Percentiles rank a stretch among this genome's conserved stretches.
Evolutionary conservation across 1,140 invertebrate species (phyloP).

Genomic region (Mizuhopecten yessoensis): DNA sequence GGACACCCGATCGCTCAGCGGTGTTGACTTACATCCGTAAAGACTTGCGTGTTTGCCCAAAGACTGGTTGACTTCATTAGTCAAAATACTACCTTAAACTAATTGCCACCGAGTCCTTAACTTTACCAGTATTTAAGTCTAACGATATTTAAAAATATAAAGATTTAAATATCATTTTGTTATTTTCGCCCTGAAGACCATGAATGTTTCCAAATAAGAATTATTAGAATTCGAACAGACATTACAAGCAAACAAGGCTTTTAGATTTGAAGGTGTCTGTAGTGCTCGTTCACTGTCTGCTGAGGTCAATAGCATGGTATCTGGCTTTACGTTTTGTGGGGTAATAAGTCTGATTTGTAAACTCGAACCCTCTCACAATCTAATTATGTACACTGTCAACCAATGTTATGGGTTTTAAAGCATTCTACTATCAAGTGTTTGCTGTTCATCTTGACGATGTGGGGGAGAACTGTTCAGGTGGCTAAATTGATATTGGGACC

Average conservation of each 20-base stretch:
- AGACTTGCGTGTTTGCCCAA: background rate
- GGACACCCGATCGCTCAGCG: background rate
- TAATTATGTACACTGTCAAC: conserved; percentile 18
- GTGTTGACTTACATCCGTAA: background rate
- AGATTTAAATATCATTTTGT: no score
- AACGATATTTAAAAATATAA: background rate
- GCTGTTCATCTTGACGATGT: background rate
- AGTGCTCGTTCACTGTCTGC: background rate
- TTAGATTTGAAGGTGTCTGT: background rate
- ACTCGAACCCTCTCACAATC: conserved; percentile 14
- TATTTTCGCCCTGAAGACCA: no score
- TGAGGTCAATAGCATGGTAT: background rate
- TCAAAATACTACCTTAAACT: background rate
- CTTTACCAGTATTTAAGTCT: background rate
- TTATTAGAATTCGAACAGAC: no score
- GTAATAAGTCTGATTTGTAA: conserved; percentile 33
- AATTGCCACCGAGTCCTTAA: no score
- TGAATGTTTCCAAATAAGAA: no score
- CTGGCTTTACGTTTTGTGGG: background rate
- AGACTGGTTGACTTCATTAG: background rate
- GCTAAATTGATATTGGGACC: background rate
- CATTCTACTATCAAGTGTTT: conserved; percentile 7
- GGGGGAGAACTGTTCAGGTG: background rate
- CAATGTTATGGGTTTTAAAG: background rate
- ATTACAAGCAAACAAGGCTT: background rate